Base-by-base conservation (phyloP, 2,797 vertebrate genomes). In the Cynodonichthys magdalenae region DNA sequence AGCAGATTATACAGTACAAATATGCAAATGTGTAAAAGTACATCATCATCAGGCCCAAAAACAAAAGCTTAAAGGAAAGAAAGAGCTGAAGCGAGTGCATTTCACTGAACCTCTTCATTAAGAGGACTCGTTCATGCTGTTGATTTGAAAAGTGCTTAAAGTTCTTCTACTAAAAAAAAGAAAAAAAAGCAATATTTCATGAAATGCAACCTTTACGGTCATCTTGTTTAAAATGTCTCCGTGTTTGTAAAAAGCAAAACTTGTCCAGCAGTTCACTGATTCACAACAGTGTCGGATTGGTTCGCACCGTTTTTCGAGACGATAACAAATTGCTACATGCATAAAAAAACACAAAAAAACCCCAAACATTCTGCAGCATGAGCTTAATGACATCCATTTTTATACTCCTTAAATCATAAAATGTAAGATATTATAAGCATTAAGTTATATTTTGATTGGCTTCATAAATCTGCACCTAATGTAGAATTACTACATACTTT, bases 381-480 rank as follows among this genome's bases (percentile, higher is more conserved):
- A 36, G 58, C 6, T 39, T 14, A 6, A 46, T 6, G 31, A 67
- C 10, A 48, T 53, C 24, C 7, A 53, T 58, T 45, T 24, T 19
- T 55, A 20, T 6, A 34, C 10, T 5, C 6, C 6, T 61, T 59
- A 20, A 12, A 56, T 20, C 15, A 51, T 57, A 39, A 68, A 9
- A 29, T 5, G 10, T 47, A 66, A 53, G 67, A 57, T 19, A n/a
- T 44, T 18, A 34, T 17, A 55, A 34, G 17, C 12, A 66, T 36
- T 18, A n/a, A 1, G n/a, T 58, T 74, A 71, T 36, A 84, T 63
- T 72, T 64, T 4, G 17, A 27, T 11, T 69, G 31, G 53, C 79
- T 64, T 54, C 63, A 69, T 69, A 76, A 75, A 77, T 55, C 80
- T 62, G 18, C 8, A 58, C 45, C 10, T 65, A 6, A 50, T 57